Percentiles rank a stretch among this genome's conserved stretches.
phyloP scores from a whole-genome alignment of 1,140 invertebrate genomes.

The Brachionus sp. region DNA sequence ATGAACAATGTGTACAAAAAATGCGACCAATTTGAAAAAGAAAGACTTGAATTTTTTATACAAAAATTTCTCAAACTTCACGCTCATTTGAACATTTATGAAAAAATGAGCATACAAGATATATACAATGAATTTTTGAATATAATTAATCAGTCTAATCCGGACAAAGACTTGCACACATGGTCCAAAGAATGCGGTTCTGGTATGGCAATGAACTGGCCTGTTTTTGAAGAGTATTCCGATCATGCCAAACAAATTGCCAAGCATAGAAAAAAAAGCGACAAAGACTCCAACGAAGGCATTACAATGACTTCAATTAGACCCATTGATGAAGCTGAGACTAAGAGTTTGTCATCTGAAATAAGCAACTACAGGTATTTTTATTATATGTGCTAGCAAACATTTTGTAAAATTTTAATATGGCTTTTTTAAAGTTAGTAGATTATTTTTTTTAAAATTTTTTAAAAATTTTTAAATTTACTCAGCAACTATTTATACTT shows the following conservation, averaged over 20 bases:
- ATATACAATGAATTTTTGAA: constrained; percentile 94
- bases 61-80: constrained; percentile 22
- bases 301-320: constrained; percentile 83
- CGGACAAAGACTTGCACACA: constrained; percentile 92
- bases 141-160: constrained; percentile 88
- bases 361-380: not conserved
- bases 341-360: not conserved
- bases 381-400: not conserved
- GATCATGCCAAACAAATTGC: constrained; percentile 55
- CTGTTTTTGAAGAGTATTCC: constrained; percentile 76
- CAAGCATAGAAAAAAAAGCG: constrained; percentile 80
- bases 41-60: constrained; percentile 62
- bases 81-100: constrained; percentile 1
- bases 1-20: constrained; percentile 77
- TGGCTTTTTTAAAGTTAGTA: not conserved
- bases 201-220: constrained; percentile 99
- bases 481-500: no score
- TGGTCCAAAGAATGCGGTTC: constrained; percentile 95
- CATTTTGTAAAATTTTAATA: not conserved
- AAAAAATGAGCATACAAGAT: constrained; percentile 72
- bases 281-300: constrained; percentile 64
- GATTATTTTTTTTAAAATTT: no score
- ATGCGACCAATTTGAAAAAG: constrained; percentile 90
- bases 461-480: no score
- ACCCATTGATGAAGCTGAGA: constrained; percentile 64